Conservation (phyloP, 1,140 invertebrate species). For the Sminthurinus signatus region DNA sequence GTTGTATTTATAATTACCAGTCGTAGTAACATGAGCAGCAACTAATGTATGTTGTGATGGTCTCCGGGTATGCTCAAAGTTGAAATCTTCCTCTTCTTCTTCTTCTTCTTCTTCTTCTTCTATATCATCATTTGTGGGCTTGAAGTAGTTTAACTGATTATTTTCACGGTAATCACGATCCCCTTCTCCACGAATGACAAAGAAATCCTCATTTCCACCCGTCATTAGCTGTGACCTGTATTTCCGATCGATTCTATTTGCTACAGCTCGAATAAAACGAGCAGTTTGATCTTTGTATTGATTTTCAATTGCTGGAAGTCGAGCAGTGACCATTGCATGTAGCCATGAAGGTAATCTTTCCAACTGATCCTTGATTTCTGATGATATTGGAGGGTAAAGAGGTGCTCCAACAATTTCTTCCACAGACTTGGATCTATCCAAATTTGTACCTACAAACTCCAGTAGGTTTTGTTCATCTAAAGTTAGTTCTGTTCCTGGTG, state of each 20-base stretch:
- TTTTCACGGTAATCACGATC: not conserved
- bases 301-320: not conserved
- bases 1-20: not conserved
- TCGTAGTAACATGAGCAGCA: not conserved
- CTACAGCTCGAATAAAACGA: not conserved
- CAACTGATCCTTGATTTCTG: not conserved
- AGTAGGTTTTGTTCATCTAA: not conserved
- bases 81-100: too few relatives aligned
- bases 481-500: not conserved
- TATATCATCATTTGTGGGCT: not conserved
- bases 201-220: not conserved
- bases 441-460: not conserved
- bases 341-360: constrained; percentile 2
- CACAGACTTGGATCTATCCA: not conserved
- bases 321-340: not conserved
- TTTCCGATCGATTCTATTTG: constrained; percentile 3
- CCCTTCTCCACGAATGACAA: not conserved
- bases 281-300: not conserved
- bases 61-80: not conserved
- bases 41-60: not conserved
- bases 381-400: not conserved
- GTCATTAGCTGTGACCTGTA: not conserved
- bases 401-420: not conserved
- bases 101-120: too few relatives aligned
- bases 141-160: not conserved